These are phyloP conservation scores for Lontra canadensis DNA, from an alignment of 2,113 vertebrate species.

Conservation along the genomic window DNA sequence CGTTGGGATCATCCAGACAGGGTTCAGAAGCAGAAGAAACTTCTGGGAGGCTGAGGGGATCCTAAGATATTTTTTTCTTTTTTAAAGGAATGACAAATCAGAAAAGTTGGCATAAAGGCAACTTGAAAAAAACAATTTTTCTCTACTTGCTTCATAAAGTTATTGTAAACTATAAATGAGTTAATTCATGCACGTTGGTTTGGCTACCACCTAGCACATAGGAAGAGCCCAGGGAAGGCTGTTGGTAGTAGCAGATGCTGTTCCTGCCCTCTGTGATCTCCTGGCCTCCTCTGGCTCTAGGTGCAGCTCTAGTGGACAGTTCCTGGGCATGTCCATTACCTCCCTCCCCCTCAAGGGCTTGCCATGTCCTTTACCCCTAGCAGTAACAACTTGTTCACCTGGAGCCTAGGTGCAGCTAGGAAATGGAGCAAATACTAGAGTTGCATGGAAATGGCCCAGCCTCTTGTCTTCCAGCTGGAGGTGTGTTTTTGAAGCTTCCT, in stretches of 20 bases:
- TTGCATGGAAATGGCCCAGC: neutral
- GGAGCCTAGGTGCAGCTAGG: neutral
- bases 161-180: neutral
- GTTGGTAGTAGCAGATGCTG: neutral
- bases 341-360: neutral
- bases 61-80: neutral
- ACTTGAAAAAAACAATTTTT: neutral
- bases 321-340: too few species aligned
- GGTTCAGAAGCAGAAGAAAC: neutral
- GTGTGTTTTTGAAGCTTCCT: neutral
- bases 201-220: neutral
- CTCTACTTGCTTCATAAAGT: neutral
- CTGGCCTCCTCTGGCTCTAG: neutral
- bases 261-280: fast-evolving
- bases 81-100: neutral
- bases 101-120: neutral
- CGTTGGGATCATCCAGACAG: neutral
- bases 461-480: neutral
- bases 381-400: neutral
- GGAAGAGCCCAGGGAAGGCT: neutral
- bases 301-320: neutral
- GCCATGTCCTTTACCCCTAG: neutral
- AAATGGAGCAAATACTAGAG: neutral
- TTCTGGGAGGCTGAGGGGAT: neutral
- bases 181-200: neutral